These are phyloP conservation scores for Urocitellus parryii DNA, from an alignment of 2,113 vertebrate species.

Conservation along the genomic window DNA sequence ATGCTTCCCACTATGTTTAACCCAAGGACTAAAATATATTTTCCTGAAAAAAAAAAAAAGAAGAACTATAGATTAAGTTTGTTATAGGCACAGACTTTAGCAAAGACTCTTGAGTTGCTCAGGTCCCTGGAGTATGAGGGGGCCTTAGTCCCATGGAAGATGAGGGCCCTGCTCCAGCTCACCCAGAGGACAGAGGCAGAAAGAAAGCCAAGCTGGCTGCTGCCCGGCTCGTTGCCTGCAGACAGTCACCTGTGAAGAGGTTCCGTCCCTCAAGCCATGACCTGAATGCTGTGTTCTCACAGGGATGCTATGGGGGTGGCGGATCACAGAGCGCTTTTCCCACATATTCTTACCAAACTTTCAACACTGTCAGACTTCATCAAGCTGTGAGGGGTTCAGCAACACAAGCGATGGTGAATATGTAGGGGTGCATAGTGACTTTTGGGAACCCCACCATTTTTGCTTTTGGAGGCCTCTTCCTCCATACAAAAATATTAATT, in stretches of 20 bases:
- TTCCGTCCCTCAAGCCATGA: background rate
- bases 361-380: background rate
- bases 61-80: background rate
- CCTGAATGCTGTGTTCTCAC: accelerated
- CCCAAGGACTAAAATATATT: background rate
- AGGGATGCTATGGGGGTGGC: too few species aligned
- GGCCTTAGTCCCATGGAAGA: background rate
- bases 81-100: background rate
- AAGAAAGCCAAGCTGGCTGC: background rate
- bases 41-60: background rate
- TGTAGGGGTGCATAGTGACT: accelerated
- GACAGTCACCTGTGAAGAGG: background rate
- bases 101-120: background rate
- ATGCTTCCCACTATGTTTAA: background rate
- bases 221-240: accelerated
- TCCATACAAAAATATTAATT: background rate
- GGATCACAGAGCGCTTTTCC: background rate
- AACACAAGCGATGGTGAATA: background rate
- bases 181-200: background rate
- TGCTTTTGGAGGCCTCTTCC: background rate
- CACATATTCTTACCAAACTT: background rate
- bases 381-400: background rate
- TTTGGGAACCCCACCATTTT: background rate
- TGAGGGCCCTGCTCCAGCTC: background rate
- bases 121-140: background rate